phyloP scores from a whole-genome alignment of 2,888 invertebrate species.

The Acanthosepion esculentum region DNA sequence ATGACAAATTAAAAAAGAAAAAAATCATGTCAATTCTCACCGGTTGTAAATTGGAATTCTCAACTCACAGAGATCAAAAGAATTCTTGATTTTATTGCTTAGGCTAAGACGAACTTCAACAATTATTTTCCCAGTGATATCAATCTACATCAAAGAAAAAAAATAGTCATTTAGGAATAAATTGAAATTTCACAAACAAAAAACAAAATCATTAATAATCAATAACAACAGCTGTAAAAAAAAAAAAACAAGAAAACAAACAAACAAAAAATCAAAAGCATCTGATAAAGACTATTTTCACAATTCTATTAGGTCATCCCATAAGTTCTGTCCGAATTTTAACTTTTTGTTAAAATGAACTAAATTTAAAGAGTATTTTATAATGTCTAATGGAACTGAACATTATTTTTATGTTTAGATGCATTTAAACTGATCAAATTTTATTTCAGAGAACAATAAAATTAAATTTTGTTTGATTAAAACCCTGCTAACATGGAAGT shows the following conservation, averaged over 20 bases:
- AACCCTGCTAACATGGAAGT: no score
- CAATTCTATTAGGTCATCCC: no score
- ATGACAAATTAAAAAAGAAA: no score
- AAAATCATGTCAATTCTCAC: slow-evolving; percentile 53
- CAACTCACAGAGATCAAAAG: slow-evolving; percentile 70
- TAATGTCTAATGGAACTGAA: no score
- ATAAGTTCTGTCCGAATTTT: no score
- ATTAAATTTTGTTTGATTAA: no score
- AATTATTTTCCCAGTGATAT: slow-evolving; percentile 59
- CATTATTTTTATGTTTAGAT: no score
- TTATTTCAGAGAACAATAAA: no score
- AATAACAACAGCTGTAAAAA: background rate
- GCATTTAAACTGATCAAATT: no score
- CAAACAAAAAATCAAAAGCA: no score
- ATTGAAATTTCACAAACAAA: background rate
- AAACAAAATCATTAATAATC: background rate
- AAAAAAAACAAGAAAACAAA: background rate
- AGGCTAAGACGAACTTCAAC: slow-evolving; percentile 63
- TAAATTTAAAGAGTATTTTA: no score
- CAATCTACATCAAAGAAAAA: slow-evolving; percentile 54
- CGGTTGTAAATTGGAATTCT: slow-evolving; percentile 69
- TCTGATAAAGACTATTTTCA: background rate
- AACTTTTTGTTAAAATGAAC: no score
- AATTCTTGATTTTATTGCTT: slow-evolving; percentile 64
- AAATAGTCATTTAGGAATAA: background rate